Conservation (phyloP, 2,797 vertebrate genomes). For the Xenopus petersii region DNA sequence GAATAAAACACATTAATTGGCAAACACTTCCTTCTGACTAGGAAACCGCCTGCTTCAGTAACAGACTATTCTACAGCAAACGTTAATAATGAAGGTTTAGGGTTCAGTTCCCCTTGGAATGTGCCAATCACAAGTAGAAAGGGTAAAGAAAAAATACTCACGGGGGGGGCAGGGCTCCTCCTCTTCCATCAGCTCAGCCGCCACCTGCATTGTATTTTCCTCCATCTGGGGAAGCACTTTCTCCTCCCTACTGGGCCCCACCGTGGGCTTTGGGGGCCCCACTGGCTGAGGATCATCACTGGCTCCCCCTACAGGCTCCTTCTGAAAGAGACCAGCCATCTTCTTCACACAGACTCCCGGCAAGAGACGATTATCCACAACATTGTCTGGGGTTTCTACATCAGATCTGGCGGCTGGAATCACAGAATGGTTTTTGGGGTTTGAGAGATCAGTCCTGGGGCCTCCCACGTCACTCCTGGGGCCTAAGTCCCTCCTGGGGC, state of each 20-base stretch:
- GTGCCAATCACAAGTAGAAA: too few relatives aligned
- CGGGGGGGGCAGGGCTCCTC: constrained; percentile 7
- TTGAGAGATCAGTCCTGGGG: too few relatives aligned
- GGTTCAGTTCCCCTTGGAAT: too few relatives aligned
- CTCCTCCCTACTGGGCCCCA: background rate
- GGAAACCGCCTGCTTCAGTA: too few relatives aligned
- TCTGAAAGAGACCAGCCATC: constrained; percentile 36
- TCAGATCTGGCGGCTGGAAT: background rate
- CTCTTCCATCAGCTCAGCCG: background rate
- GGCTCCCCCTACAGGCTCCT: constrained; percentile 2
- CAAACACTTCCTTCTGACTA: too few relatives aligned
- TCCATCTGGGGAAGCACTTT: background rate
- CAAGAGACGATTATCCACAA: background rate
- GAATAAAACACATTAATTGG: too few relatives aligned
- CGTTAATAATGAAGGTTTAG: too few relatives aligned
- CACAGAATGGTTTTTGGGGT: too few relatives aligned
- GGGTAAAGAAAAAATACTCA: background rate
- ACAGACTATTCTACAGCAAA: too few relatives aligned
- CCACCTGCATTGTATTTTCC: background rate
- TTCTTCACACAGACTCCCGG: constrained; percentile 21
- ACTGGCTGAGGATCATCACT: constrained; percentile 1
- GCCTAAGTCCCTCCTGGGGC: background rate
- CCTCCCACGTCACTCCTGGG: background rate
- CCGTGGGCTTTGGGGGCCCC: background rate
- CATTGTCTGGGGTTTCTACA: background rate